Conservation (phyloP, 2,113 vertebrate genomes). For the Cyprinodon brontotheroides region DNA sequence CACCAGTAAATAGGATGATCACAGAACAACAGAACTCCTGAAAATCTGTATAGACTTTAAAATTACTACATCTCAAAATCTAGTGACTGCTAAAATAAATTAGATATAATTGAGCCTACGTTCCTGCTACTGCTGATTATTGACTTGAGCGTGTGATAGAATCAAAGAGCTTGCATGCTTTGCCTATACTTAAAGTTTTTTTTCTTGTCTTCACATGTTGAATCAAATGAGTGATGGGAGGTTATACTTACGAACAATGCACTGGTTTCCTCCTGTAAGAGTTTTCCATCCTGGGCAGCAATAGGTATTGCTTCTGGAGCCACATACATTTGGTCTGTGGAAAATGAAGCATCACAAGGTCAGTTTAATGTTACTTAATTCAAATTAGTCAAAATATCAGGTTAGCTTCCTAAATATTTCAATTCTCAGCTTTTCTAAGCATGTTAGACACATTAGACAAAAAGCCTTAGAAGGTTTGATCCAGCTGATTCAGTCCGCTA, state of each 20-base stretch:
- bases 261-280: slow-evolving; percentile 97
- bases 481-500: too few relatives aligned
- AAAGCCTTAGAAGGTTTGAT: too few relatives aligned
- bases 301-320: slow-evolving; percentile 93
- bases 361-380: slow-evolving; percentile 6
- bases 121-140: neutral
- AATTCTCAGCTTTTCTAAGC: neutral
- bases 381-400: neutral
- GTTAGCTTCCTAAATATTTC: neutral
- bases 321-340: slow-evolving; percentile 94
- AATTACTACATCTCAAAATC: neutral
- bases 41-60: neutral
- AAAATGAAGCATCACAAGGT: slow-evolving; percentile 20
- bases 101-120: neutral
- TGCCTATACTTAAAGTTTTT: neutral
- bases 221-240: neutral
- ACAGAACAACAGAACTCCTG: too few relatives aligned
- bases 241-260: slow-evolving; percentile 97
- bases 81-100: neutral
- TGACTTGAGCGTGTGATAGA: neutral
- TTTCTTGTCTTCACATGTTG: neutral
- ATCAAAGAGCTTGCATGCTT: too few relatives aligned
- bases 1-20: too few relatives aligned
- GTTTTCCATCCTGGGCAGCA: slow-evolving; percentile 99
- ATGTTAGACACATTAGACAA: too few relatives aligned